Evolutionary conservation across 1,140 invertebrate species (phyloP), one percentile per base, ranked within the genome.

Genomic region (Ips nitidus): DNA sequence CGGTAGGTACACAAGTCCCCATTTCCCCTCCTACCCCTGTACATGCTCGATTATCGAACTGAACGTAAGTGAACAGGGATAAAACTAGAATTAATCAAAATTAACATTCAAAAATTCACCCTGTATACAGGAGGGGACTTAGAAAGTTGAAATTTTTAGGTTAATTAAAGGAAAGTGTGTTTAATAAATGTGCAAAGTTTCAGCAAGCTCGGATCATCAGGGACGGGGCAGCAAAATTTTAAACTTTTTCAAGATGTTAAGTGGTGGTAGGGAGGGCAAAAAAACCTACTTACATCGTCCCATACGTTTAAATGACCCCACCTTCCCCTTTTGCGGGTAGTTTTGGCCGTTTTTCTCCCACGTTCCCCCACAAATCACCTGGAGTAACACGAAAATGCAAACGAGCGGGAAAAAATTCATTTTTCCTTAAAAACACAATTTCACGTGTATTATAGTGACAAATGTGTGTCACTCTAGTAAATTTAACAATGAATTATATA

Each of bases 1-100:
- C 80, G 4, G 84, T 80, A 1, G 88, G 85, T 74, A 91, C 82
- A 71, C 91, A 94, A 1, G 89, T 92, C 2, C 91, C 91, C 73
- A 90, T 90, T 76, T 92, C 90, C 0, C 91, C 91, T 0, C 87
- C 87, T 1, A 85, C 80, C 43, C 88, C 87, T 0, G 84, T 79
- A 76, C 91, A 93, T 1, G 82, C 84, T 38, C 87, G 86, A 56
- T 90, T 89, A 0, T 87, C 86, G 63, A 92, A 91, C 59, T 87
- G 88, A 4, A 92, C 87, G 71, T 92, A 82, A 0, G 90, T 91
- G 74, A 93, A 92, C 8, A 77, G 63, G 2, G 75, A 76, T 7
- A 77, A 66, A 73, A 77, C 76, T 77, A 60, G 41, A 76, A 75
- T 3, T 3, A 42, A 41, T 36, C 37, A 3, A 1, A 56, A 55